Base-by-base conservation (phyloP, 2,797 vertebrate genomes). In the Telmatherina bonti region DNA sequence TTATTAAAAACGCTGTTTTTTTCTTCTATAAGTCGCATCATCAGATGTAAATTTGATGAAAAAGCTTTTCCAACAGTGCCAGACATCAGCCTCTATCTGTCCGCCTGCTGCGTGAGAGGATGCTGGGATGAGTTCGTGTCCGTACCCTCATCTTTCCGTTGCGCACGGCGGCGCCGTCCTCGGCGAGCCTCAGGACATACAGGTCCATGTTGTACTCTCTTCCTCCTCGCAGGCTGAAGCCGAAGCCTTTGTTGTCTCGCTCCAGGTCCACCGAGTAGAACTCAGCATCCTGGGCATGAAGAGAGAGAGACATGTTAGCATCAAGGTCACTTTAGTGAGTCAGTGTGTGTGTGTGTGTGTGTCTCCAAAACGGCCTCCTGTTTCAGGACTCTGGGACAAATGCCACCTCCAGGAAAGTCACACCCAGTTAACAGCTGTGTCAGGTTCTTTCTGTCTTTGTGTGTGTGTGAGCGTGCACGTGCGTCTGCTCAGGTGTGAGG, bases 141-240 rank as follows among this genome's bases (percentile, higher is more conserved):
- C 93, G 0, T 95, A 99, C 98, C 96, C 95, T 96, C 96, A 99
- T 99, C 86, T 97, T 99, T 22, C 98, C 98, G 77, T 97, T 98
- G 82, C 96, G 95, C 80, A 97, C 96, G 0, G 98, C 98, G 0
- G 98, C 97, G 78, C 98, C 98, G 0, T 99, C 98, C 90, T 99
- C 98, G 3, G 98, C 98, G 67, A 99, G 93, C 83, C 98, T 94
- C 92, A 99, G 89, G 74, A 99, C 97, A 20, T 99, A 99, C 78
- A 99, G 96, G 85, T 99, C 97, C 98, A 99, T 99, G 81, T 98
- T 99, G 90, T 99, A 99, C 82, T 99, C 98, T 78, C 96, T 94
- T 62, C 98, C 98, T 5, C 98, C 97, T 74, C 98, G 94, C 85
- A 99, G 96, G 85, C 98, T 99, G 86, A 99, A 99, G 82, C 98